Conservation (phyloP, 2,113 vertebrate species). For the Mastomys coucha region DNA sequence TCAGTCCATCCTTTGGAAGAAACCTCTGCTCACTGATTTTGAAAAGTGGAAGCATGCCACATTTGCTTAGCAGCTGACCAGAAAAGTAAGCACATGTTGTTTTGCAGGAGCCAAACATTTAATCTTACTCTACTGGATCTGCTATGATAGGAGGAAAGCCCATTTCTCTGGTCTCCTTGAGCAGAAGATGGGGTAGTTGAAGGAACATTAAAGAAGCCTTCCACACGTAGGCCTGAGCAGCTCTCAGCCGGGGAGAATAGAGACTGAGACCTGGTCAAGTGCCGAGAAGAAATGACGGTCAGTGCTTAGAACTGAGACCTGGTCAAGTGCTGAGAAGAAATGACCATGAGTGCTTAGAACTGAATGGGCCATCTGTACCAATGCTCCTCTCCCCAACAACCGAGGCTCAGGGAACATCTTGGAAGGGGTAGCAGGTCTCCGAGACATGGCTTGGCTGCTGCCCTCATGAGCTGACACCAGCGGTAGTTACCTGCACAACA, state of each 20-base stretch:
- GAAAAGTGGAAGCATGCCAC: neutral
- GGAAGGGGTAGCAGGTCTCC: neutral
- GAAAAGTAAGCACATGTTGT: neutral
- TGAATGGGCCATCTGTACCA: neutral
- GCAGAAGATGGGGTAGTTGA: neutral
- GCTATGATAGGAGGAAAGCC: neutral
- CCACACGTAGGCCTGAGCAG: too few relatives aligned
- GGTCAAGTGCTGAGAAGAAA: neutral
- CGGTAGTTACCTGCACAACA: neutral
- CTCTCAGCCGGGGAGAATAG: neutral
- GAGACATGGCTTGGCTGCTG: neutral
- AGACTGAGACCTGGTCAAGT: neutral
- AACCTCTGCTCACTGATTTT: neutral
- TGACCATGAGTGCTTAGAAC: neutral
- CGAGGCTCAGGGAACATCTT: neutral
- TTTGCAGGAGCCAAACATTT: constrained; percentile 15
- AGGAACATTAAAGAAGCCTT: neutral
- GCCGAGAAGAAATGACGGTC: too few relatives aligned
- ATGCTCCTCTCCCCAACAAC: neutral
- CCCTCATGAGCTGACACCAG: neutral
- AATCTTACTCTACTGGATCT: neutral
- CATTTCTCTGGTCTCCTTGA: neutral
- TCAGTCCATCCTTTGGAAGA: rapidly evolving
- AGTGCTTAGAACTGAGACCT: neutral
- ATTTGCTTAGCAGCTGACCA: neutral